Base-by-base conservation (phyloP, 2,113 vertebrate genomes). In the Myocastor coypus region DNA sequence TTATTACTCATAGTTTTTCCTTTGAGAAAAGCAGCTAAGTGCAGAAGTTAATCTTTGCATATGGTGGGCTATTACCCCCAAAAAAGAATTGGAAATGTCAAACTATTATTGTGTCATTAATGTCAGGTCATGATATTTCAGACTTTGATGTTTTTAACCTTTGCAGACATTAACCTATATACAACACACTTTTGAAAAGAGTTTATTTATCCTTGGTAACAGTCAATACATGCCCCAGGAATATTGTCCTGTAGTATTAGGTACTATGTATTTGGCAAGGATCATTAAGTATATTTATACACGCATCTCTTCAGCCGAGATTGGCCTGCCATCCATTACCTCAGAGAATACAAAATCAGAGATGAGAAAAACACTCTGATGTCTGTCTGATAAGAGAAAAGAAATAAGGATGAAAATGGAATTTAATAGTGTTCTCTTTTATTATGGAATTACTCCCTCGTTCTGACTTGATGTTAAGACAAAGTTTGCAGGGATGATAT, bases 51-150 rank as follows among this genome's bases (percentile, higher is more conserved):
- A 98, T 98, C 97, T 98, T 98, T 98, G 97, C 98, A 96, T 98
- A 95, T 97, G 97, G 98, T 97, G 89, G 96, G 95, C 95, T 98
- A 95, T 98, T 98, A 96, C 94, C 97, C 87, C 97, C 94, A 89
- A 95, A 96, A 73, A 0, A 66, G 75, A 96, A 97, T 93, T 97
- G 97, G 85, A 98, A 98, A 98, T 98, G 98, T 98, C 98, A 99
- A 91, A 94, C 96, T 98, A 96, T 97, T 98, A 98, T 94, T 94
- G 97, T 96, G 98, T 98, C 98, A 98, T 98, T 98, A 98, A 98
- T 98, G 97, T 98, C 97, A 98, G 98, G 97, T 97, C 98, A 96
- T 98, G 98, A 97, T 98, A 98, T 98, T 98, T 98, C 97, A 98
- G 97, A 98, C 97, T 98, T 96, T 98, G 97, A 98, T 98, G 98